Evolutionary conservation across 2,113 vertebrate genomes (phyloP).

Genomic region (Platichthys flesus): DNA sequence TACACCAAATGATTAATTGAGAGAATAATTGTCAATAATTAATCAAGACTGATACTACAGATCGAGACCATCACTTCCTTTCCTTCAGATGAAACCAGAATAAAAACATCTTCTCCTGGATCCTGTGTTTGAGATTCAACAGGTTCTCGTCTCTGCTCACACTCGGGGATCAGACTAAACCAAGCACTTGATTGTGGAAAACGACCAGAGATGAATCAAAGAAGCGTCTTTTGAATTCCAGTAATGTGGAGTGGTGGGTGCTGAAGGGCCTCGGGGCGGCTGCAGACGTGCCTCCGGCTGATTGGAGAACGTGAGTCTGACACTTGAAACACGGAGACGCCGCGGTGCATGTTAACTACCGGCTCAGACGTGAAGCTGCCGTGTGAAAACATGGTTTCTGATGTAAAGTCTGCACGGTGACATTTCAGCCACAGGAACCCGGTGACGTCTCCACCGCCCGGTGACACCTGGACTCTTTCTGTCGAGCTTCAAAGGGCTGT

Average conservation of each 20-base stretch:
- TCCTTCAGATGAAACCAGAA: too few relatives aligned
- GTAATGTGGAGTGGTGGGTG: constrained; percentile 1
- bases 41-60: too few relatives aligned
- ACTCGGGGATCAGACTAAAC: too few relatives aligned
- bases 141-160: too few relatives aligned
- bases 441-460: constrained; percentile 15
- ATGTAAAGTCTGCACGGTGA: neutral
- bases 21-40: too few relatives aligned
- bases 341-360: constrained; percentile 43
- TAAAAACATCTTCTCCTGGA: too few relatives aligned
- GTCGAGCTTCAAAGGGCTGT: constrained; percentile 69
- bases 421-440: neutral
- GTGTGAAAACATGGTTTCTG: too few relatives aligned
- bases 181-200: too few relatives aligned
- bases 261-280: neutral
- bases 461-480: constrained; percentile 72
- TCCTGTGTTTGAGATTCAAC: too few relatives aligned
- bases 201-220: neutral
- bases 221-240: neutral
- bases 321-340: constrained; percentile 36
- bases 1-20: too few relatives aligned
- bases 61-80: too few relatives aligned
- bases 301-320: constrained; percentile 18
- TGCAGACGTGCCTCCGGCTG: constrained; percentile 30
- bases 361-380: constrained; percentile 2